These are phyloP conservation scores for Carlito syrichta DNA, from an alignment of 2,113 vertebrate genomes.

Conservation along the genomic window DNA sequence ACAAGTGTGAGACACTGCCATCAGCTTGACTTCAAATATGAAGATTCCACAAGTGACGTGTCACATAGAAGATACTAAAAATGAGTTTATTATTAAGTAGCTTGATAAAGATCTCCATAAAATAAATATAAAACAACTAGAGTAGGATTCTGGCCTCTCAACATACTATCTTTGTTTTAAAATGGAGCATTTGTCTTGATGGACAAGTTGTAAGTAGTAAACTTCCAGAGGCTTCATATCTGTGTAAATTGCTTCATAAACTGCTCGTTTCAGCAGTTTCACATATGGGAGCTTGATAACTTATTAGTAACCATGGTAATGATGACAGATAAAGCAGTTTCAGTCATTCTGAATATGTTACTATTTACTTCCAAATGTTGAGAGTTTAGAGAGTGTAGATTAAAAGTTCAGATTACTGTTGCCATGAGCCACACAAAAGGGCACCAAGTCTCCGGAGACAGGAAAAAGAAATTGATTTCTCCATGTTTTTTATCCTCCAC, in stretches of 20 bases:
- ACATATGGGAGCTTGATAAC: background rate
- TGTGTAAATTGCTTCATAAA: background rate
- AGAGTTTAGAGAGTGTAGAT: background rate
- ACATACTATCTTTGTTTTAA: background rate
- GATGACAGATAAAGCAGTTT: conserved; percentile 10
- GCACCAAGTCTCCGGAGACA: background rate
- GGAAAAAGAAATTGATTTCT: conserved; percentile 51
- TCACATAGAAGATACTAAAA: conserved; percentile 27
- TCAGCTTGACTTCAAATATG: background rate
- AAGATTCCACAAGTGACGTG: background rate
- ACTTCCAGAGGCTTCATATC: background rate
- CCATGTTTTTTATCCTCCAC: background rate
- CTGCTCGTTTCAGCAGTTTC: background rate
- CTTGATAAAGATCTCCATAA: background rate
- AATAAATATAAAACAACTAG: background rate
- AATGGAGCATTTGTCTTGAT: background rate
- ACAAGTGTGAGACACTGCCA: background rate
- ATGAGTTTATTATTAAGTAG: background rate
- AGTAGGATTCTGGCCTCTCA: background rate
- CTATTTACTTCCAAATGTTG: conserved; percentile 13
- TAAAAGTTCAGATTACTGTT: conserved; percentile 24
- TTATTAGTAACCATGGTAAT: background rate
- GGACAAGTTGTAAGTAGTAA: background rate
- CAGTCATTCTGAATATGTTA: background rate
- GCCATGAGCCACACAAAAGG: background rate